These are phyloP conservation scores for Tragopan temminckii DNA, from an alignment of 2,797 vertebrate species.

Conservation along the genomic window DNA sequence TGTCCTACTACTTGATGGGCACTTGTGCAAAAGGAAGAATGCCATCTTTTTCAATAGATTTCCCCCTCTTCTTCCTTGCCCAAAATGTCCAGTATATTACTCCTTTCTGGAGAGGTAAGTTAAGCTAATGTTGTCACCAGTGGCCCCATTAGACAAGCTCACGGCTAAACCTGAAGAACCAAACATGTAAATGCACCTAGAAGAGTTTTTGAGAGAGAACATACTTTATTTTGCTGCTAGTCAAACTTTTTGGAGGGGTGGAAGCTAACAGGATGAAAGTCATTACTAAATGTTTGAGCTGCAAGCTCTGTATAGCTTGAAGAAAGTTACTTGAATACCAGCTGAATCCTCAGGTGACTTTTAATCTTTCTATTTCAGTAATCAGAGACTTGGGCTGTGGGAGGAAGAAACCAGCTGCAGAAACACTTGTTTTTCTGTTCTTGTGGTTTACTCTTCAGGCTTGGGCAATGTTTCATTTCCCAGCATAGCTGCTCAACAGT, in stretches of 20 bases:
- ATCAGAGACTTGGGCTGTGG: neutral
- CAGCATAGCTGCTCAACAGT: constrained; percentile 68
- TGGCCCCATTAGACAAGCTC: neutral
- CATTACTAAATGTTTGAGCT: neutral
- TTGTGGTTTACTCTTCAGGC: constrained; percentile 84
- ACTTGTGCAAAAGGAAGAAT: neutral
- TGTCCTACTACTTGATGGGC: neutral
- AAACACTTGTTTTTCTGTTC: constrained; percentile 74
- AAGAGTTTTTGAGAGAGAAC: neutral
- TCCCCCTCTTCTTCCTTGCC: neutral
- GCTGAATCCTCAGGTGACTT: neutral
- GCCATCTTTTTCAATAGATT: neutral
- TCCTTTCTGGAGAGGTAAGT: neutral
- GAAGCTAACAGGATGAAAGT: neutral
- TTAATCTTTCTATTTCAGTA: neutral
- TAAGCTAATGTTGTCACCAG: neutral
- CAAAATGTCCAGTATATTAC: neutral
- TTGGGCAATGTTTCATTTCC: constrained; percentile 87
- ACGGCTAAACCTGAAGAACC: neutral
- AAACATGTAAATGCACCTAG: neutral
- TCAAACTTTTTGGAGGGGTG: neutral
- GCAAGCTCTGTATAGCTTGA: neutral
- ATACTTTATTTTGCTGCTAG: neutral
- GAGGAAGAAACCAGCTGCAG: constrained; percentile 47
- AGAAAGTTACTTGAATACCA: constrained; percentile 3